A percentile compares a stretch with the other conserved stretches of the same genome.
Evolutionary conservation across 2,113 vertebrate genomes (phyloP).

Genomic region (Bujurquina vittata): DNA sequence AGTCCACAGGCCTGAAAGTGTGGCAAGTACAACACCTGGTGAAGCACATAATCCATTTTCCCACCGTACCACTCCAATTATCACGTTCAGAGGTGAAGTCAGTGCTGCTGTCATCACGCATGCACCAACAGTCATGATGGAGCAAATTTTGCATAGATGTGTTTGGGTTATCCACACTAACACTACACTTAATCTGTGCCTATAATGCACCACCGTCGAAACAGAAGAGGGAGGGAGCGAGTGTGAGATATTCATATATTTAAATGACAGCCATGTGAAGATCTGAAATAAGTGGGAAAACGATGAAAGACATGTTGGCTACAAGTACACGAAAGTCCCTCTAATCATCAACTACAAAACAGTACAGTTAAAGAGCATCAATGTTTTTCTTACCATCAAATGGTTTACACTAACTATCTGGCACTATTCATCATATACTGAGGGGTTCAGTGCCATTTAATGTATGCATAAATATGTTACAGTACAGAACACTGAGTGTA

Average conservation of each 20-base stretch:
- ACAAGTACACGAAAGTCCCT: conserved; percentile 43
- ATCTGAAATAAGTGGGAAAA: conserved; percentile 27
- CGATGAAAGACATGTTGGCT: conserved; percentile 41
- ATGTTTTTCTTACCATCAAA: conserved; percentile 37
- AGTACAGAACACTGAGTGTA: conserved; percentile 69
- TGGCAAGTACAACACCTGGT: not conserved
- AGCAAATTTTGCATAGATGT: conserved; percentile 77
- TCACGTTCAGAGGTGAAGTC: not conserved
- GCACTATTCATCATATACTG: conserved; percentile 45
- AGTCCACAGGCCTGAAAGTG: not conserved
- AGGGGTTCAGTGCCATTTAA: conserved; percentile 60
- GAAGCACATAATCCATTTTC: conserved; percentile 15
- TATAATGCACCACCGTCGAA: not conserved
- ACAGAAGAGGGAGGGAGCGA: not conserved
- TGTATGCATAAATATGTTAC: conserved; percentile 64
- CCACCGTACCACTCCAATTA: not conserved
- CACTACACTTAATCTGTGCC: conserved; percentile 23
- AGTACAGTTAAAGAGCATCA: conserved; percentile 54
- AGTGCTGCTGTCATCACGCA: conserved; percentile 7
- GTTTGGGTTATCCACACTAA: conserved; percentile 39
- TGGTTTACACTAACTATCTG: conserved; percentile 46
- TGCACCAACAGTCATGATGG: conserved; percentile 21
- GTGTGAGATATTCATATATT: not conserved
- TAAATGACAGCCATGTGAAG: conserved; percentile 14
- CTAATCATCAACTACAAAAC: conserved; percentile 57